Evolutionary conservation across 2,113 vertebrate genomes (phyloP).

Genomic region (Glaucidium brasilianum): DNA sequence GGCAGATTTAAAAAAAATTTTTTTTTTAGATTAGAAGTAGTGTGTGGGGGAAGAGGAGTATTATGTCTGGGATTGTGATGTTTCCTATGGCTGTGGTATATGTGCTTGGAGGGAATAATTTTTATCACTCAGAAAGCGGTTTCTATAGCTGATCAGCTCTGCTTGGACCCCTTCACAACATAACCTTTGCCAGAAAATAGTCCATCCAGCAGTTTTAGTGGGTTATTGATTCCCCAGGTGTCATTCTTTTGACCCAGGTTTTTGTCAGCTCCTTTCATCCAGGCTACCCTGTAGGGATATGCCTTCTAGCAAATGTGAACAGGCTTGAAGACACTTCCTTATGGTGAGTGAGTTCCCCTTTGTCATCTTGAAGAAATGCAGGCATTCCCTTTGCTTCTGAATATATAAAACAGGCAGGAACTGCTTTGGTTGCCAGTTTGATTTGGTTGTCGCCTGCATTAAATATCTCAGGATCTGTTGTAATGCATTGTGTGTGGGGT

Average conservation of each 20-base stretch:
- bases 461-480: background rate
- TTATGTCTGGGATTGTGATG: background rate
- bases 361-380: background rate
- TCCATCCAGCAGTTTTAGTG: background rate
- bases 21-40: background rate
- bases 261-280: background rate
- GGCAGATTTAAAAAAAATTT: background rate
- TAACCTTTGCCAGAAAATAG: background rate
- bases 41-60: background rate
- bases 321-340: background rate
- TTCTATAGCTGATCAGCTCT: background rate
- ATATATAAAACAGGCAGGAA: background rate
- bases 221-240: background rate
- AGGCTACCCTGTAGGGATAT: background rate
- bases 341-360: background rate
- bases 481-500: accelerated
- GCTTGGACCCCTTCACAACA: background rate
- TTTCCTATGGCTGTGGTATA: background rate
- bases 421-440: background rate
- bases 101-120: background rate
- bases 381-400: background rate
- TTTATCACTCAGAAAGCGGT: constrained; percentile 20
- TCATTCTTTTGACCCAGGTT: background rate
- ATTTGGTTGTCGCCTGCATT: background rate
- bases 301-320: background rate